Percentiles rank a stretch among this genome's conserved stretches.
Conservation (phyloP, 2,888 invertebrate genomes). For the Tetramorium bicarinatum region DNA sequence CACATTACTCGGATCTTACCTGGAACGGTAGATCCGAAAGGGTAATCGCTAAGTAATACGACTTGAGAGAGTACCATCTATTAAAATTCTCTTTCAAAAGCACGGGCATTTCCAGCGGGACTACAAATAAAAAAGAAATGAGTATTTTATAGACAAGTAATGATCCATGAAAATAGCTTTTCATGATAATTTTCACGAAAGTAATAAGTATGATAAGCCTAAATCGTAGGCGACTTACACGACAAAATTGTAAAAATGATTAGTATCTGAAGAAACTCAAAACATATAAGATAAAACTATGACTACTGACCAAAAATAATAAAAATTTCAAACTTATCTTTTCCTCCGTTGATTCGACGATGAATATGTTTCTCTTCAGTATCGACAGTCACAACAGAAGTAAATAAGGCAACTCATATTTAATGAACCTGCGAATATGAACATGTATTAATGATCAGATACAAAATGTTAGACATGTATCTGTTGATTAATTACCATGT, state of each 20-base stretch:
- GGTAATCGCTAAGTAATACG: constrained; percentile 98
- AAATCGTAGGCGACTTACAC: constrained; percentile 90
- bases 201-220: neutral
- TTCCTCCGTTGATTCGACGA: too few species aligned
- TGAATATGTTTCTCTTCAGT: too few species aligned
- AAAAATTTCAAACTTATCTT: too few species aligned
- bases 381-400: too few species aligned
- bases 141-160: neutral
- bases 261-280: too few species aligned
- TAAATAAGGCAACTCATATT: too few species aligned
- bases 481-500: too few species aligned
- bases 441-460: too few species aligned
- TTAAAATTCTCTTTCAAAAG: constrained; percentile 98
- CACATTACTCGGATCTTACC: constrained; percentile 88
- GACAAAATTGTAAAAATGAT: constrained; percentile 99
- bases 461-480: too few species aligned
- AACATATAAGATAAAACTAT: too few species aligned
- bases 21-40: constrained; percentile 99
- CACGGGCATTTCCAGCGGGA: constrained; percentile 98
- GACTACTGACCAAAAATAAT: too few species aligned
- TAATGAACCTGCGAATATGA: too few species aligned
- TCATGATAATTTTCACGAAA: neutral
- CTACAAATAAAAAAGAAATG: constrained; percentile 86
- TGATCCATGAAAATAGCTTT: neutral
- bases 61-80: constrained; percentile 97